These are phyloP conservation scores for Platycheirus albimanus DNA, from an alignment of 2,888 invertebrate genomes.

Conservation along the genomic window DNA sequence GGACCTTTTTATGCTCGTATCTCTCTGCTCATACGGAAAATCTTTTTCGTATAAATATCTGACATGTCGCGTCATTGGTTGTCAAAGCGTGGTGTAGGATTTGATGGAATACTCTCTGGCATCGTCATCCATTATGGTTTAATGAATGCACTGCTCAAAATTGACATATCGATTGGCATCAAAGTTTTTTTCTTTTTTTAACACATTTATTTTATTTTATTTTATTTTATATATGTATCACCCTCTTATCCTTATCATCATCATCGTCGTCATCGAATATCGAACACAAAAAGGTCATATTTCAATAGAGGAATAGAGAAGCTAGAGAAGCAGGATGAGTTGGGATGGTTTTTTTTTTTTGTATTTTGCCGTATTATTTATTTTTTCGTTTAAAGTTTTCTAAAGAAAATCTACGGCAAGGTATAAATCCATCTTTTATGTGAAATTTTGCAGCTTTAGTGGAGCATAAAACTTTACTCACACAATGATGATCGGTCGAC, in stretches of 20 bases:
- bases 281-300: slow-evolving; percentile 60
- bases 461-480: slow-evolving; percentile 58
- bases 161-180: slow-evolving; percentile 54
- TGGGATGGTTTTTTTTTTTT: slow-evolving; percentile 11
- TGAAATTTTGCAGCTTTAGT: slow-evolving; percentile 65
- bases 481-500: slow-evolving; percentile 69
- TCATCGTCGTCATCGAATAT: slow-evolving; percentile 11
- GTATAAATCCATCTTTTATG: slow-evolving; percentile 50
- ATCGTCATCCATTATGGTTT: slow-evolving; percentile 37
- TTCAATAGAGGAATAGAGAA: slow-evolving; percentile 32
- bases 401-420: slow-evolving; percentile 22
- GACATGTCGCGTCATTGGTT: neutral
- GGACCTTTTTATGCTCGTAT: neutral
- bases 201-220: slow-evolving; percentile 1
- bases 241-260: slow-evolving; percentile 1
- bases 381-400: slow-evolving; percentile 22
- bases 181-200: slow-evolving; percentile 32
- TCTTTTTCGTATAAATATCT: neutral
- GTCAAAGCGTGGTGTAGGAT: slow-evolving; percentile 14
- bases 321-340: too few species aligned
- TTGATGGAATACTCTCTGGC: slow-evolving; percentile 30
- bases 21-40: neutral
- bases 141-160: slow-evolving; percentile 37
- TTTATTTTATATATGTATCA: neutral
- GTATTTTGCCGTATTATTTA: slow-evolving; percentile 22